A percentile compares a stretch with the other conserved stretches of the same genome.
These are phyloP conservation scores for Limosa lapponica DNA, from an alignment of 2,797 vertebrate genomes.

Conservation along the genomic window DNA sequence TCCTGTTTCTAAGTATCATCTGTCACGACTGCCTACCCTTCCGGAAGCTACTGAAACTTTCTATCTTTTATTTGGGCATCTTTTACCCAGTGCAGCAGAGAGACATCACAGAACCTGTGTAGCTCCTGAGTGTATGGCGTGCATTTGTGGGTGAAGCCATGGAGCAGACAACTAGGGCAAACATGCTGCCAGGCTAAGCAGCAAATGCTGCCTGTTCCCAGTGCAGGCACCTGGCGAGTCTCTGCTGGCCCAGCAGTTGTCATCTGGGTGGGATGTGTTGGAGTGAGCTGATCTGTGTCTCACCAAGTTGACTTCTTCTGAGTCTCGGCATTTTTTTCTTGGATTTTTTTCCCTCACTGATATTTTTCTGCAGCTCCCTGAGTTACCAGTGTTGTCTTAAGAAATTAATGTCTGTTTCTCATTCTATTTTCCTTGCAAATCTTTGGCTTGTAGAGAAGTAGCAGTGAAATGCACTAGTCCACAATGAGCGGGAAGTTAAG, in stretches of 20 bases:
- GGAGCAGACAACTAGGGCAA: neutral
- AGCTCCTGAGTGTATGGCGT: fast-evolving
- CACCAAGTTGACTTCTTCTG: neutral
- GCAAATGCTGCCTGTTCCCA: too few species aligned
- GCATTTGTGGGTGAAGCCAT: neutral
- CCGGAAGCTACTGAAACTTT: neutral
- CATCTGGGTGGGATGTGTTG: neutral
- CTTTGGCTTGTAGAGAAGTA: neutral
- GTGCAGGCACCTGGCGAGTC: fast-evolving
- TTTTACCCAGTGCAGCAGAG: fast-evolving
- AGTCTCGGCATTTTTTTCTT: neutral
- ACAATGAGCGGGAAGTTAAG: neutral
- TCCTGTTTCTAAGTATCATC: neutral
- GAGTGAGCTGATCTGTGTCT: neutral
- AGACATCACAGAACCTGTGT: fast-evolving
- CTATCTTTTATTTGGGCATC: neutral
- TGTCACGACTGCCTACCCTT: neutral
- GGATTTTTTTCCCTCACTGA: neutral
- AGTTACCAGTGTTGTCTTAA: neutral
- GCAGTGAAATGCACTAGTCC: neutral
- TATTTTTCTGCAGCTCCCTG: neutral
- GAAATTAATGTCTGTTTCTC: neutral
- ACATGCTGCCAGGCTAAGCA: too few species aligned
- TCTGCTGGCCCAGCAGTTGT: neutral
- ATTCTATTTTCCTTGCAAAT: neutral